Percentiles rank a stretch among this genome's conserved stretches.
phyloP scores from a whole-genome alignment of 1,140 invertebrate genomes.

The Drosophila nebulosa region DNA sequence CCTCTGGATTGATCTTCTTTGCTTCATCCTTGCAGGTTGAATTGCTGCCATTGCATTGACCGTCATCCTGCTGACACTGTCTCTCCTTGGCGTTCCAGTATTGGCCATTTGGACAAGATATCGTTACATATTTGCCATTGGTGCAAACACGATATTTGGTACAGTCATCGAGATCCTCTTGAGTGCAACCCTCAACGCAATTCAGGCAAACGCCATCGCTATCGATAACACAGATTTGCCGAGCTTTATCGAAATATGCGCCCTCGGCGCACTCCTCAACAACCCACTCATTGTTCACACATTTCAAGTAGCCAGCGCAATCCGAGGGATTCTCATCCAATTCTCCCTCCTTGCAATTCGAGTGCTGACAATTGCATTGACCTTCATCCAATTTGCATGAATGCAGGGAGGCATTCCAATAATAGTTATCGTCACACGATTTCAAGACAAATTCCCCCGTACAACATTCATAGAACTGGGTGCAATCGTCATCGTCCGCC shows the following conservation, averaged over 20 bases:
- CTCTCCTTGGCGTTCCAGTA: not conserved
- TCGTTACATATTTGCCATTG: conserved; percentile 6
- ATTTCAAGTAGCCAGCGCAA: conserved; percentile 24
- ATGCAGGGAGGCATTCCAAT: conserved; percentile 18
- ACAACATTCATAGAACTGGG: conserved; percentile 44
- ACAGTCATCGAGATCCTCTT: conserved; percentile 5
- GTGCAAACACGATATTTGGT: conserved; percentile 6
- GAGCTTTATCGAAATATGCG: not conserved
- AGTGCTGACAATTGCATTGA: conserved; percentile 5
- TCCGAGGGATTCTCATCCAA: conserved; percentile 13
- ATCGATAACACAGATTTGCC: not conserved
- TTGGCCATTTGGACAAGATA: not conserved
- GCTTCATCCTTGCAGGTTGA: conserved; percentile 4
- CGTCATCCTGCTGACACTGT: conserved; percentile 6
- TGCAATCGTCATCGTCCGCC: conserved; percentile 38
- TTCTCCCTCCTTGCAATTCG: conserved; percentile 23
- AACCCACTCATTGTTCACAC: not conserved
- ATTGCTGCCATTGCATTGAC: conserved; percentile 28
- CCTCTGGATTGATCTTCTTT: not conserved
- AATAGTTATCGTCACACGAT: conserved; percentile 30
- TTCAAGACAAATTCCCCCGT: conserved; percentile 39
- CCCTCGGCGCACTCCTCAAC: not conserved
- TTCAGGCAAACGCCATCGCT: not conserved
- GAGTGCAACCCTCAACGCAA: conserved; percentile 2
- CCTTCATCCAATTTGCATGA: not conserved